Base-by-base conservation (phyloP, 2,888 invertebrate species). In the Melanotus villosus region DNA sequence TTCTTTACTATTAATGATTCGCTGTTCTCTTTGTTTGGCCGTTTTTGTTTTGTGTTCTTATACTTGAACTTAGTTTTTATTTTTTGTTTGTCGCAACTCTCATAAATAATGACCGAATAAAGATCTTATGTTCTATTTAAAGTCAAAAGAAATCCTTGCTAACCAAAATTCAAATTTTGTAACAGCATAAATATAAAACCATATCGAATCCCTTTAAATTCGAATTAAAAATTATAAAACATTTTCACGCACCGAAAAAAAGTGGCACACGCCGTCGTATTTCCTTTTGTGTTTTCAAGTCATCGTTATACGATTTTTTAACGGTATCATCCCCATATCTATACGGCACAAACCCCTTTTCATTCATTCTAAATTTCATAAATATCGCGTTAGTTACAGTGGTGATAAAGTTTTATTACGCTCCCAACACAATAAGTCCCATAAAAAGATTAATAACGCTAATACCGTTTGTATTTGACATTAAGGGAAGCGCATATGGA, bases 371-470 rank as follows among this genome's bases (percentile, higher is more conserved):
- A 54, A 63, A 52, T 60, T 62, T 62, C 41, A 67, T 67, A 67
- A 67, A 67, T 56, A 60, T 62, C 66, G 66, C 26, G 60, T 66
- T 66, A 66, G 66, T 54, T 66, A 66, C 66, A 60, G 66, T 54
- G 66, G 66, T 36, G 66, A 66, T 66, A 66, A 60, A 66, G 32
- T 59, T 66, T 66, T 65, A 58, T 65, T 65, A 26, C 57, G 26
- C 16, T 12, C 26, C 21, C 45, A 21, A 30, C 43, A 65, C 56
- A 43, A 65, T 65, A 32, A 45, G 32, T 56, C 43, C 58, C 36
- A 38, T 41, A 58, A 65, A 57, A 63, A 63, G 43, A 60, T 60
- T 45, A 60, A 60, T 60, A 58, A 50, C 30, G 36, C 12, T 50
- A 41, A 38, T 50, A 32, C 47, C 36, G 32, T 58, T 64, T 56